Percentiles rank a stretch among this genome's conserved stretches.
phyloP scores from a whole-genome alignment of 2,797 vertebrate genomes.

The Arremon brunneinucha region DNA sequence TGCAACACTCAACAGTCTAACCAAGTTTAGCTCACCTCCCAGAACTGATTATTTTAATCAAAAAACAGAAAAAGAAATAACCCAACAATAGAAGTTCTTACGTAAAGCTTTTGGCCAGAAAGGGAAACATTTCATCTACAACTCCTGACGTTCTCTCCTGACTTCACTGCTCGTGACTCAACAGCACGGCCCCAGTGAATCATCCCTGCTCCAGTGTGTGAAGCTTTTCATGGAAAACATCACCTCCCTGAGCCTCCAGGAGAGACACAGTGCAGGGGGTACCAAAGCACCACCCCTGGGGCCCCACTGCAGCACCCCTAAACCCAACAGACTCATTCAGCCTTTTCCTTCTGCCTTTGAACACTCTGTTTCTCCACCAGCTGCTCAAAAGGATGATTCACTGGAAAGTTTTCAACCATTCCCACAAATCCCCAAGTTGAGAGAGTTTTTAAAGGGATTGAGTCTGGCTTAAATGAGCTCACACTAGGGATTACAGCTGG shows the following conservation, averaged over 20 bases:
- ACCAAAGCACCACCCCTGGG: background rate
- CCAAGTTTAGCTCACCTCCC: background rate
- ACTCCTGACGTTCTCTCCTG: background rate
- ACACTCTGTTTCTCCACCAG: background rate
- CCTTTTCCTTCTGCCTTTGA: background rate
- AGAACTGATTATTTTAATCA: background rate
- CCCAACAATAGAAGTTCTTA: background rate
- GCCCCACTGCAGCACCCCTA: background rate
- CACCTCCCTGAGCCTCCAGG: background rate
- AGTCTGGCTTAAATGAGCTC: conserved; percentile 15
- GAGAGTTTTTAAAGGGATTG: conserved; percentile 20
- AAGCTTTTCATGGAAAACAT: background rate
- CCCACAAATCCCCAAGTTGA: background rate
- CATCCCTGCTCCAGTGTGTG: background rate
- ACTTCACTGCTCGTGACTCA: background rate
- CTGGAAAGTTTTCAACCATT: background rate
- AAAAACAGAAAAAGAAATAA: background rate
- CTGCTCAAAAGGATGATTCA: background rate
- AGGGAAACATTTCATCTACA: background rate
- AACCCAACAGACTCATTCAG: background rate
- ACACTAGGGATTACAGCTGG: background rate
- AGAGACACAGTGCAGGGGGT: background rate
- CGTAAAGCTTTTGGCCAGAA: background rate
- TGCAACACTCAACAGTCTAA: background rate
- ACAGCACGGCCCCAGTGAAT: background rate